Percentiles rank a stretch among this genome's conserved stretches.
Conservation (phyloP, 2,113 vertebrate genomes). For the Gymnorhina tibicen region DNA sequence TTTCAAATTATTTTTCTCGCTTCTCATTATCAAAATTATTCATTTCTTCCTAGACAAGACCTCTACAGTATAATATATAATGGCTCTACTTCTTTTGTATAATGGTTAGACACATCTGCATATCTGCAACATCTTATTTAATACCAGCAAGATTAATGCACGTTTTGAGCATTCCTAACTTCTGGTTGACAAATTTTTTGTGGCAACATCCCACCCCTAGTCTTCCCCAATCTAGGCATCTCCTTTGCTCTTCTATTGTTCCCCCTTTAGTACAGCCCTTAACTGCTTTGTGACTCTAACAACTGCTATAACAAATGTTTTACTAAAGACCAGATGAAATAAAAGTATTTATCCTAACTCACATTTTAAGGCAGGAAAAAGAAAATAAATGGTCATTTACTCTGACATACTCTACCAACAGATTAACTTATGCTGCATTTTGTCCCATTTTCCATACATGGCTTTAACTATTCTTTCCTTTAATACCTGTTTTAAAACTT, state of each 20-base stretch:
- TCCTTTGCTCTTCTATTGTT: neutral
- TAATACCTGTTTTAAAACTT: neutral
- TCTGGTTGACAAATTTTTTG: neutral
- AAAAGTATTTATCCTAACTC: neutral
- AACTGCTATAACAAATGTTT: neutral
- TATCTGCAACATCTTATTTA: neutral
- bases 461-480: neutral
- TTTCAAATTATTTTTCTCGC: neutral
- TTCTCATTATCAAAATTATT: neutral
- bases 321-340: neutral
- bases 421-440: neutral
- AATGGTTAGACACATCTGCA: neutral
- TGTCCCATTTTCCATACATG: neutral
- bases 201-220: neutral
- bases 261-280: neutral
- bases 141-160: fast-evolving
- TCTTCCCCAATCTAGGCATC: neutral
- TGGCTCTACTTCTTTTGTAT: neutral
- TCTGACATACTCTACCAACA: neutral
- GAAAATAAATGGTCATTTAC: neutral
- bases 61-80: neutral
- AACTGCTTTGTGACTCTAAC: neutral
- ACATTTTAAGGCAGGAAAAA: neutral
- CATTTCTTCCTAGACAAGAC: neutral
- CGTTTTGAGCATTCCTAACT: neutral